phyloP scores from a whole-genome alignment of 1,140 invertebrate species.

The Bombus superbus region DNA sequence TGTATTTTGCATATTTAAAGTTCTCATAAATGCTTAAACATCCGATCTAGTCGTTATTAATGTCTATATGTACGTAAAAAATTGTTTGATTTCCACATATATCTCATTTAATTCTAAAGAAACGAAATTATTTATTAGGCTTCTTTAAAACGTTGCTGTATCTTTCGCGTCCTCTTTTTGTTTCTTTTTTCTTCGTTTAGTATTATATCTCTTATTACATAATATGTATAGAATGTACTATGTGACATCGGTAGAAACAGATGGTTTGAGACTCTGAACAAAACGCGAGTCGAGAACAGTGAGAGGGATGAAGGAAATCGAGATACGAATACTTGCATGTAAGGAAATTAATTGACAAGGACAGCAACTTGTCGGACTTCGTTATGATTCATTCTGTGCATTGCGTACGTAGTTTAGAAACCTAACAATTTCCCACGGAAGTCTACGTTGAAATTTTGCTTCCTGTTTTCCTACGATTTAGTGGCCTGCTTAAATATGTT shows the following conservation, averaged over 20 bases:
- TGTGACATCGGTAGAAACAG: background rate
- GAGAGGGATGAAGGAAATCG: background rate
- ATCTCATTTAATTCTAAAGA: too few relatives aligned
- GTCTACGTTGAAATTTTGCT: background rate
- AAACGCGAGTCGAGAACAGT: background rate
- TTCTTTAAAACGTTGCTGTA: too few relatives aligned
- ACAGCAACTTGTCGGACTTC: background rate
- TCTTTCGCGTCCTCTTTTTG: too few relatives aligned
- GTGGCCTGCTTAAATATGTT: too few relatives aligned
- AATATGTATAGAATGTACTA: too few relatives aligned
- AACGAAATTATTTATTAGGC: too few relatives aligned
- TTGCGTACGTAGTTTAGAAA: background rate
- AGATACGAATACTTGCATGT: background rate
- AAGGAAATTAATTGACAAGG: conserved; percentile 6
- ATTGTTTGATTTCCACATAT: too few relatives aligned
- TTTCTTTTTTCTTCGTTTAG: background rate
- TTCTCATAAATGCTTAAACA: too few relatives aligned
- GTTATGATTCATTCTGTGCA: background rate
- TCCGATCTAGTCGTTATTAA: too few relatives aligned
- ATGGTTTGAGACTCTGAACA: background rate
- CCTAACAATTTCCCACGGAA: background rate
- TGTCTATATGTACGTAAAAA: too few relatives aligned
- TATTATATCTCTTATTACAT: background rate
- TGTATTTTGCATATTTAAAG: too few relatives aligned
- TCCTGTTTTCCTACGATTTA: background rate